Base-by-base conservation (phyloP, 2,113 vertebrate genomes). In the Clarias gariepinus region DNA sequence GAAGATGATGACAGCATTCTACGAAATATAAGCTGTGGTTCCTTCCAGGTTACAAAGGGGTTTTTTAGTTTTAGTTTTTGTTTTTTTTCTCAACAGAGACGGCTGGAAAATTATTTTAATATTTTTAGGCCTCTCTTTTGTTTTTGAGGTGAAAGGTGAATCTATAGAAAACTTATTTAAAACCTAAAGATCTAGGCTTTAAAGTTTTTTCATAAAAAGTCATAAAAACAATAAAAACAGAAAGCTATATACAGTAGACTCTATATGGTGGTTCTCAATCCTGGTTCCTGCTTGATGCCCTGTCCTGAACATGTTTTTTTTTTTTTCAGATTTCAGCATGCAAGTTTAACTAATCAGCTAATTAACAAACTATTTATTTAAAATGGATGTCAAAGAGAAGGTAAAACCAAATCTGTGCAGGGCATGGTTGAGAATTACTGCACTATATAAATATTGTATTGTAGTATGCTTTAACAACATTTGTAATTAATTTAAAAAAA, bases 1-100 rank as follows among this genome's bases (percentile, higher is more conserved):
- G 95, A 98, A 97, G 95, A 89, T 83, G 82, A 95, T 94, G 95
- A 94, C 93, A 94, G 95, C 94, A 95, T 95, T 96, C 95, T 94
- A 94, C 94, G 94, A 95, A 93, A 95, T 95, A 92, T 93, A 92
- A 93, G 93, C 93, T 94, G 92, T 92, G 90, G 89, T 95, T 94
- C 92, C 95, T 96, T 94, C 93, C 90, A 92, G 91, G 9, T 52
- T 93, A 91, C 91, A 90, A 91, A 91, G 36, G 4, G 25, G 2
- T n/a, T 68, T 68, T 21, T 63, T 19, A 4, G 21, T 21, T 61
- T 23, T 23, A 6, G 16, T 41, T 41, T 41, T 36, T 71, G 52
- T 76, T 76, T 13, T 76, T 91, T 91, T 93, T 92, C 95, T 94
- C 93, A 68, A 93, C 89, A 91, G 92, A 93, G 91, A 71, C 55